These are phyloP conservation scores for Cyphomyrmex costatus DNA, from an alignment of 1,140 invertebrate genomes.

Conservation along the genomic window DNA sequence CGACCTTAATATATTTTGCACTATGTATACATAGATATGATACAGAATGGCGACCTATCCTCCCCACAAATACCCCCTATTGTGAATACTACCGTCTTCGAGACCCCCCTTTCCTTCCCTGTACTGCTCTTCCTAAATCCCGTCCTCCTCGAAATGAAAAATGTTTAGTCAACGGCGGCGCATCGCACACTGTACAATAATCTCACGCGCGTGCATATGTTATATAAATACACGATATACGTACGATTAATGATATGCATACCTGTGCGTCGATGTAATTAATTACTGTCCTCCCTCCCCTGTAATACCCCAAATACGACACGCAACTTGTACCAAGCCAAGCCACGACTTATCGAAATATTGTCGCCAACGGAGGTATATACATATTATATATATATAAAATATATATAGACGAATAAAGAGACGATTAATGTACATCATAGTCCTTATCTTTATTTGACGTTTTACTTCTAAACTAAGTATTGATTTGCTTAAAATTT, in stretches of 20 bases:
- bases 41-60: constrained; percentile 56
- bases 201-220: constrained; percentile 69
- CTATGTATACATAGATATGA: constrained; percentile 63
- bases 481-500: background rate
- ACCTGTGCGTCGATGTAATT: constrained; percentile 76
- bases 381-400: constrained; percentile 45
- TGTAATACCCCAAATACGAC: constrained; percentile 57
- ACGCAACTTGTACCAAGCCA: constrained; percentile 74
- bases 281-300: constrained; percentile 66
- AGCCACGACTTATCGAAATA: constrained; percentile 69
- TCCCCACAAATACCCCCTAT: constrained; percentile 41
- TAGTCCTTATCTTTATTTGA: constrained; percentile 27
- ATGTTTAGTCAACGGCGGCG: constrained; percentile 64
- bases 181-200: constrained; percentile 82
- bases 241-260: constrained; percentile 74
- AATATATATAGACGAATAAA: constrained; percentile 73
- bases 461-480: background rate
- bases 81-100: constrained; percentile 73
- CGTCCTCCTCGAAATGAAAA: constrained; percentile 32
- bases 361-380: constrained; percentile 62
- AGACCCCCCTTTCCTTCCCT: background rate
- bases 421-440: constrained; percentile 73
- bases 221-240: constrained; percentile 68
- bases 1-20: constrained; percentile 77
- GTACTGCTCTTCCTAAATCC: background rate